Evolutionary conservation across 2,888 invertebrate species (phyloP), one percentile per base, ranked within the genome.

Genomic region (Heliconius hortense): DNA sequence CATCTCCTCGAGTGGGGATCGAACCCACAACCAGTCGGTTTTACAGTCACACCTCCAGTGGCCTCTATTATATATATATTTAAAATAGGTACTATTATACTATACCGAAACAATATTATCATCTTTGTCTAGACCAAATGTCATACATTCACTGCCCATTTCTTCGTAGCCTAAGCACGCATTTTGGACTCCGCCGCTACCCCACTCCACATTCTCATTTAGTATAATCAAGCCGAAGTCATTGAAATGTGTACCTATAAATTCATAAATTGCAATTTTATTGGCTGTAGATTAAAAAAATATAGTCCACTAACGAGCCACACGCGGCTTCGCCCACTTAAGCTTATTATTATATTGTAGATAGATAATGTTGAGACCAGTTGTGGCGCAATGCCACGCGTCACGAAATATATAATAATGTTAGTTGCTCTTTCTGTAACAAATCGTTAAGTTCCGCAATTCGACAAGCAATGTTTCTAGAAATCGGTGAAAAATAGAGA

Each of bases 71-170:
- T n/a, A n/a, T n/a, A n/a, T n/a, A n/a, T n/a, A 60, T 60, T 24
- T 60, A 60, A 24, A 60, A 53, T 8, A 53, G 21, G 4, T 43
- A 39, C 10, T 39, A 43, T 15, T 43, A 39, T 18, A n/a, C 13
- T 24, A 39, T 69, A 69, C 69, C 69, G 56, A 69, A n/a, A 69
- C 53, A 53, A 69, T n/a, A 4, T 69, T 69, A 69, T 69, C 69
- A 0, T 13, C 15, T n/a, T 31, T 56, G n/a, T 69, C 69, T 28
- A 69, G 13, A 4, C 69, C 69, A 15, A 69, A 69, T 8, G 69
- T 69, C 69, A 69, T 8, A 24, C 69, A 69, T 24, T 56, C 24
- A 11, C 56, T 24, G 1, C 21, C 15, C n/a, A 69, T 31, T 56
- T 69, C 56, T n/a, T 56, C 56, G 18, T 31, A 56, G 31, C 31